phyloP scores from a whole-genome alignment of 2,797 vertebrate genomes.

The Amazona finschi region DNA sequence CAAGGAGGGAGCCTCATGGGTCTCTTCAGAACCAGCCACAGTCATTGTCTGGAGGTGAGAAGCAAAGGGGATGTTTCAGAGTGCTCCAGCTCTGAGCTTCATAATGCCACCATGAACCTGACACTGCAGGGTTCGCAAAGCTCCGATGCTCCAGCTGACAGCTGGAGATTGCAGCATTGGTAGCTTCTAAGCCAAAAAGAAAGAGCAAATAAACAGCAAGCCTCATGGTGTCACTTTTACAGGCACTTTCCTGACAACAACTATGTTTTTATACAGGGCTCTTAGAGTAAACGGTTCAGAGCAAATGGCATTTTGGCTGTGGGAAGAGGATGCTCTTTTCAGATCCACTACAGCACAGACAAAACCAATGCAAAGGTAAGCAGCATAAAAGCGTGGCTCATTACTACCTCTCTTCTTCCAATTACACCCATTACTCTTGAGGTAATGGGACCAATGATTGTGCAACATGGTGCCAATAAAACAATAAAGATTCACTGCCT shows the following conservation, averaged over 20 bases:
- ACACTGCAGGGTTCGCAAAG: not conserved
- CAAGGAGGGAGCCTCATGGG: not conserved
- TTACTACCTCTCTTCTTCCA: not conserved
- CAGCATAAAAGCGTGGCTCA: not conserved
- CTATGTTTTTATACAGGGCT: not conserved
- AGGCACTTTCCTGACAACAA: conserved; percentile 35
- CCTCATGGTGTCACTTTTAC: not conserved
- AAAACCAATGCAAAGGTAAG: not conserved
- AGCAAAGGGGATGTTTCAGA: not conserved
- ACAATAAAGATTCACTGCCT: not conserved
- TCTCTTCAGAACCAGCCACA: not conserved
- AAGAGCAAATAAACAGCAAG: conserved; percentile 23
- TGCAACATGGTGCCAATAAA: not conserved
- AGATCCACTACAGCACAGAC: not conserved
- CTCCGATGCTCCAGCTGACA: conserved; percentile 26
- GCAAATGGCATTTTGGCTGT: not conserved
- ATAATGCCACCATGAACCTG: not conserved
- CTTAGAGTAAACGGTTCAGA: conserved; percentile 13
- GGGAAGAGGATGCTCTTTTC: conserved; percentile 44
- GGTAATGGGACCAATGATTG: not conserved
- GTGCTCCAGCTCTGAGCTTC: not conserved
- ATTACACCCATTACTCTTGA: not conserved
- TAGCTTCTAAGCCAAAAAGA: not conserved
- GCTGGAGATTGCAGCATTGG: not conserved
- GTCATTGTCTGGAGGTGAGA: not conserved